Evolutionary conservation across 2,797 vertebrate genomes (phyloP), one percentile per base, ranked within the genome.

Genomic region (Amblyopsis hoosieri): DNA sequence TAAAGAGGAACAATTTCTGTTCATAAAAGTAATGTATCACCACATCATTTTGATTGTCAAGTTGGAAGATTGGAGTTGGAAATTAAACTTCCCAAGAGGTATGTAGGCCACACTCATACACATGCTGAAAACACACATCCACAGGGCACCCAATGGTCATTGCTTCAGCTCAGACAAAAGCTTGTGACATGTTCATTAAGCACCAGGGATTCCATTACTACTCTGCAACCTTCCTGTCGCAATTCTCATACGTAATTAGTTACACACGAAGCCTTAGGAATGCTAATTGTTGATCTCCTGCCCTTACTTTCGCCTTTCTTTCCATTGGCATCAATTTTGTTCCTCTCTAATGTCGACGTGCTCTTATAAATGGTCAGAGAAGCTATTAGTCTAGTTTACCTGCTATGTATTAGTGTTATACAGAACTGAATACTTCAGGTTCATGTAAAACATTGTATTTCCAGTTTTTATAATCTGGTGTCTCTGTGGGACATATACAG

Each of bases 171-270:
- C 74, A 76, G 71, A 88, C 82, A 89, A 81, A 88, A 77, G 80
- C 85, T 81, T 74, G 80, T 85, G 86, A 91, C 88, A 83, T 89
- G 85, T 89, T 92, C 92, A 93, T 93, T 90, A 90, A 88, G 82
- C 85, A 89, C 87, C 86, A 87, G 87, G 85, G 79, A 89, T 85
- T 79, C 86, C 82, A 87, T 90, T 90, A 90, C 87, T 64, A 79
- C 82, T 81, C 84, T 87, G 74, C 85, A 87, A 78, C 79, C 78
- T 76, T 72, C 51, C 85, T 88, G 89, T 90, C 87, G 92, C 88
- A 89, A 88, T 83, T 76, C 87, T 87, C 87, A 77, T 79, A 88
- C 69, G 66, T 86, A 89, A 90, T 93, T 90, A 90, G 85, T 87
- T 82, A 86, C 85, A 91, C 82, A 86, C 85, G 75, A 77, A 83